These are phyloP conservation scores for Aleiodes alternator DNA, from an alignment of 2,888 invertebrate genomes.

Conservation along the genomic window DNA sequence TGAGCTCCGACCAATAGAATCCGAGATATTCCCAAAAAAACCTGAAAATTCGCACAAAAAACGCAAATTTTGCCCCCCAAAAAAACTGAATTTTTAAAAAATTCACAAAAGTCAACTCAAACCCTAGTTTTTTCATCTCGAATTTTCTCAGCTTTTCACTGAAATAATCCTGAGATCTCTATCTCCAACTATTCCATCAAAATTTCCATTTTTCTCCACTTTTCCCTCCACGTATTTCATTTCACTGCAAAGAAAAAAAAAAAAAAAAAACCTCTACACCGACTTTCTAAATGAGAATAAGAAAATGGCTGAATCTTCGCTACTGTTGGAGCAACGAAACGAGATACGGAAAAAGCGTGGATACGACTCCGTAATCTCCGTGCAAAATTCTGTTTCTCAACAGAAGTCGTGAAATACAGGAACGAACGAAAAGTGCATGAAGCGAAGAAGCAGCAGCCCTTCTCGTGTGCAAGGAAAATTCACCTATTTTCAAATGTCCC, in stretches of 20 bases:
- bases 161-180: too few relatives aligned
- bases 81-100: too few relatives aligned
- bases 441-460: neutral
- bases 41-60: too few relatives aligned
- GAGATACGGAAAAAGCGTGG: neutral
- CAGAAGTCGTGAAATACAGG: conserved; percentile 4
- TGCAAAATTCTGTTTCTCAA: conserved; percentile 30
- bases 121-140: too few relatives aligned
- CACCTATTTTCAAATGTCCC: conserved; percentile 29
- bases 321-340: too few relatives aligned
- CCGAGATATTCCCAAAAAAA: too few relatives aligned
- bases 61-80: too few relatives aligned
- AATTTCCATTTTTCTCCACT: neutral
- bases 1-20: too few relatives aligned
- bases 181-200: neutral
- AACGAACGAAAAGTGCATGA: neutral
- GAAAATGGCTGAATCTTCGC: neutral
- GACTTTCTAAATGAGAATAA: conserved; percentile 22
- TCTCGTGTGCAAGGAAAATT: neutral
- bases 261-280: neutral
- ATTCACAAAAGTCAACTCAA: too few relatives aligned
- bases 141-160: too few relatives aligned
- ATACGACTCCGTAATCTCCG: conserved; percentile 36
- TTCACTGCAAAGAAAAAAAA: neutral
- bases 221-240: neutral